A percentile compares a stretch with the other conserved stretches of the same genome.
phyloP scores from a whole-genome alignment of 2,888 invertebrate genomes.

The Netelia melanura region DNA sequence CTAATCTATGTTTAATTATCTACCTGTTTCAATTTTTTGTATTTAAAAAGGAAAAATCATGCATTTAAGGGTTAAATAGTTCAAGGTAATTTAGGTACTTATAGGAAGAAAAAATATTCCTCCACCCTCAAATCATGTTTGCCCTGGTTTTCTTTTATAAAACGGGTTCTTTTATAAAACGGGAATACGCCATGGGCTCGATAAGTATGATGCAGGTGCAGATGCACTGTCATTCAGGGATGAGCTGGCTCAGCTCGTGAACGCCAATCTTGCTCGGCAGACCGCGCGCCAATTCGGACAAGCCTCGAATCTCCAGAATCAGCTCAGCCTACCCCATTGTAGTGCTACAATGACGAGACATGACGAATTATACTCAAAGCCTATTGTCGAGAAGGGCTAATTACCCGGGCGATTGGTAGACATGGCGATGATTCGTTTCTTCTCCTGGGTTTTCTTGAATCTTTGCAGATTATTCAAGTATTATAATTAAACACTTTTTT shows the following conservation, averaged over 20 bases:
- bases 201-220: conserved; percentile 34
- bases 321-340: conserved; percentile 43
- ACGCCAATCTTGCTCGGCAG: conserved; percentile 55
- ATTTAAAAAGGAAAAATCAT: no score
- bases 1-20: no score
- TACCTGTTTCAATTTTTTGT: no score
- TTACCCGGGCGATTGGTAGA: conserved; percentile 8
- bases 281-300: conserved; percentile 39
- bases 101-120: no score
- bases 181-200: neutral
- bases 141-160: no score
- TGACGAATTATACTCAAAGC: conserved; percentile 6
- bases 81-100: no score
- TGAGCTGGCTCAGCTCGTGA: conserved; percentile 53
- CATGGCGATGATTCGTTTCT: neutral
- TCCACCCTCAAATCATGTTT: no score
- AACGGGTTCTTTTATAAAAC: neutral
- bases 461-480: no score
- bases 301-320: conserved; percentile 37
- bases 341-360: conserved; percentile 25
- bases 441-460: no score
- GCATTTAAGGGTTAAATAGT: no score
- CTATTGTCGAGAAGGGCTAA: neutral
- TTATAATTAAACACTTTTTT: no score
- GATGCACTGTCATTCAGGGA: conserved; percentile 45